Percentiles rank a stretch among this genome's conserved stretches.
phyloP scores from a whole-genome alignment of 2,797 vertebrate genomes.

The Takifugu rubripes region DNA sequence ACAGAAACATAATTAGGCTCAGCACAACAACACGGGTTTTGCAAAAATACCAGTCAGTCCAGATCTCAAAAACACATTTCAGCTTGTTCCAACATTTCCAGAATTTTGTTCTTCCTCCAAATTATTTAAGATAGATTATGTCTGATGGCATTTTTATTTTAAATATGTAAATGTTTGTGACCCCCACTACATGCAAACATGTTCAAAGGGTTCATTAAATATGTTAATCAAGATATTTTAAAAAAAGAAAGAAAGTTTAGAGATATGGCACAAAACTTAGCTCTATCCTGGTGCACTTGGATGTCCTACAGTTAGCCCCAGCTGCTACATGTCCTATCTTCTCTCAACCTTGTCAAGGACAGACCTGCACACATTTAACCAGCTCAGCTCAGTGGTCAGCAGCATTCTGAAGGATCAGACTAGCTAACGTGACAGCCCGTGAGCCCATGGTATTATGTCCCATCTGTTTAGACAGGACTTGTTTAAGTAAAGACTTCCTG shows the following conservation, averaged over 20 bases:
- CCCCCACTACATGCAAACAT: too few species aligned
- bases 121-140: too few species aligned
- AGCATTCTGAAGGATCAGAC: conserved; percentile 7
- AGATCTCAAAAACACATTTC: too few species aligned
- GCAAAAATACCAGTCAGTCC: too few species aligned
- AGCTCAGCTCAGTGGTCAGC: conserved; percentile 3
- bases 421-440: conserved; percentile 9
- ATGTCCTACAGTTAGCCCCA: not conserved
- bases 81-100: too few species aligned
- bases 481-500: conserved; percentile 19
- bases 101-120: too few species aligned
- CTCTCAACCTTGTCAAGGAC: conserved; percentile 8
- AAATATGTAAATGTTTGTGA: too few species aligned
- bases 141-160: too few species aligned
- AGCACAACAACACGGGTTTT: too few species aligned
- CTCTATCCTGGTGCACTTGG: not conserved
- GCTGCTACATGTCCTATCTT: not conserved
- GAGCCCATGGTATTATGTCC: conserved; percentile 9
- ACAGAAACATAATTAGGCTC: too few species aligned
- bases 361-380: not conserved
- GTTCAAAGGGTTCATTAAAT: too few species aligned
- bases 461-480: conserved; percentile 11
- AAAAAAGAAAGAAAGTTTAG: not conserved
- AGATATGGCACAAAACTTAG: not conserved
- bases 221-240: not conserved